phyloP scores from a whole-genome alignment of 1,140 invertebrate species.

The Megalopta genalis region DNA sequence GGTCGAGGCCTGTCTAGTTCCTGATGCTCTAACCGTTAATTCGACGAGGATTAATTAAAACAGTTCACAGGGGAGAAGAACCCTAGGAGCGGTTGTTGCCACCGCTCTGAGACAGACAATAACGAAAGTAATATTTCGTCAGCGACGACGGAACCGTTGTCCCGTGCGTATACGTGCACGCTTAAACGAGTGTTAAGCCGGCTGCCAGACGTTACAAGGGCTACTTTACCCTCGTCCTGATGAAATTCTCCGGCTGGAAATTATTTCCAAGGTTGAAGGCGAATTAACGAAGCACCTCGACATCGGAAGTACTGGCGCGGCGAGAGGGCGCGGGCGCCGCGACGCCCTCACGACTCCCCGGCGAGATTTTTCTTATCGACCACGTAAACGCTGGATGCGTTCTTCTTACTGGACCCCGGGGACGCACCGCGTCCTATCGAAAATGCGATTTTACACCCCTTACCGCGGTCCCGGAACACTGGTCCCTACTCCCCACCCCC shows the following conservation, averaged over 20 bases:
- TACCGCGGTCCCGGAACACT: too few relatives aligned
- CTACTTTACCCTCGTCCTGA: slow-evolving; percentile 64
- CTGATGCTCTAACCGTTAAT: slow-evolving; percentile 62
- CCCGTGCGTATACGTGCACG: slow-evolving; percentile 45
- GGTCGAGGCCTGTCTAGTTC: slow-evolving; percentile 22
- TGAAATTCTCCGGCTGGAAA: slow-evolving; percentile 65
- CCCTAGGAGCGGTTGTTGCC: slow-evolving; percentile 43
- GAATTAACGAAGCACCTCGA: slow-evolving; percentile 61
- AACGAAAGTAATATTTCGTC: slow-evolving; percentile 68
- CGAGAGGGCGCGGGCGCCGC: too few relatives aligned
- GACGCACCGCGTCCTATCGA: slow-evolving; percentile 10
- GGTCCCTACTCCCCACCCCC: too few relatives aligned
- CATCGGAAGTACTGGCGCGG: slow-evolving; percentile 52
- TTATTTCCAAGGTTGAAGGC: slow-evolving; percentile 63
- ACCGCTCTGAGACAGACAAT: slow-evolving; percentile 57
- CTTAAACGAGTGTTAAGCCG: slow-evolving; percentile 63
- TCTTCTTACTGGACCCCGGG: slow-evolving; percentile 1
- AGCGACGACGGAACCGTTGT: slow-evolving; percentile 56
- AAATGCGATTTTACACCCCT: slow-evolving; percentile 18
- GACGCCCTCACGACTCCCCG: slow-evolving; percentile 2
- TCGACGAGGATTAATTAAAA: slow-evolving; percentile 70
- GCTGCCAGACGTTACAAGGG: slow-evolving; percentile 66
- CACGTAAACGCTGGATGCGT: slow-evolving; percentile 31
- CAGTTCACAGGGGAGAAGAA: slow-evolving; percentile 50
- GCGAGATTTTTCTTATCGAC: slow-evolving; percentile 45